Evolutionary conservation across 2,888 invertebrate species (phyloP).

Genomic region (Agrotis puta): DNA sequence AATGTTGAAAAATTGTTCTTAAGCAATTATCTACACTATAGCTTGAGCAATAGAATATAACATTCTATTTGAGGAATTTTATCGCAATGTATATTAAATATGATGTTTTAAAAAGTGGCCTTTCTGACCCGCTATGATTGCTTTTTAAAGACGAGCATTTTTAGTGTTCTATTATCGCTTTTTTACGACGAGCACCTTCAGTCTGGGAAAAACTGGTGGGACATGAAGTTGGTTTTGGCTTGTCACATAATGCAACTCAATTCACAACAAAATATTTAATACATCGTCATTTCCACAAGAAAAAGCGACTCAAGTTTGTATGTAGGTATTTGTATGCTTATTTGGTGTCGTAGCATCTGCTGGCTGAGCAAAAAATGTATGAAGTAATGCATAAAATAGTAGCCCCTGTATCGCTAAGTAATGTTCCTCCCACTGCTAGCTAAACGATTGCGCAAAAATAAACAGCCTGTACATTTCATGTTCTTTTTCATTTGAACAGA

Average conservation of each 20-base stretch:
- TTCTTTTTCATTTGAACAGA: slow-evolving; percentile 10
- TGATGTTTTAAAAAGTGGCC: no score
- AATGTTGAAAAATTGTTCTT: no score
- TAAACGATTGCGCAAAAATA: slow-evolving; percentile 43
- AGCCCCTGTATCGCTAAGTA: slow-evolving; percentile 26
- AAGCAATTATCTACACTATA: no score
- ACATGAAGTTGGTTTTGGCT: not conserved
- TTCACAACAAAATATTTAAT: not conserved
- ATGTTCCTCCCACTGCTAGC: slow-evolving; percentile 20
- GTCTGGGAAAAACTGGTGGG: not conserved
- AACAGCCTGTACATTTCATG: slow-evolving; percentile 21
- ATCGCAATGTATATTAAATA: no score
- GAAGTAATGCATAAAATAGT: slow-evolving; percentile 50
- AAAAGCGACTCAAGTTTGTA: not conserved
- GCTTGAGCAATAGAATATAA: no score
- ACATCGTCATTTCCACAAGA: not conserved
- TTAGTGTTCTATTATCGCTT: not conserved
- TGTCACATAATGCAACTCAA: not conserved
- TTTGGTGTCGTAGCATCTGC: slow-evolving; percentile 22
- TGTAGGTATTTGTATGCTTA: not conserved
- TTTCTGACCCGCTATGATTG: not conserved
- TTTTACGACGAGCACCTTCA: not conserved
- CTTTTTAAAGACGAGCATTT: not conserved
- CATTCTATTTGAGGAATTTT: no score
- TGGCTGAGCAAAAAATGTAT: slow-evolving; percentile 30